phyloP scores from a whole-genome alignment of 1,140 invertebrate genomes.

The Pogonognathellus flavescens region DNA sequence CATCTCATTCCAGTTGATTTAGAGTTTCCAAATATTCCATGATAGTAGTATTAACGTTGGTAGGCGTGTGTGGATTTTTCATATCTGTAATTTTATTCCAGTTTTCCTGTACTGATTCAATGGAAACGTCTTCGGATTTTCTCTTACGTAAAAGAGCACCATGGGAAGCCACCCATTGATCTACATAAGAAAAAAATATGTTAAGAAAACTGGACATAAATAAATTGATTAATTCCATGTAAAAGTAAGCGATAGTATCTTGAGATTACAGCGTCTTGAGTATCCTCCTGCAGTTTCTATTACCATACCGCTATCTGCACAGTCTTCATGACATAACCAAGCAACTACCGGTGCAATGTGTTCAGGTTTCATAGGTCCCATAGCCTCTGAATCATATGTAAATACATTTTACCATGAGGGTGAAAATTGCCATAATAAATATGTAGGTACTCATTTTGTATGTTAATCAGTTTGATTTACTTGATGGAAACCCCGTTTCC shows the following conservation, averaged over 20 bases:
- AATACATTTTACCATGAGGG: no score
- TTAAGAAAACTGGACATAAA: not conserved
- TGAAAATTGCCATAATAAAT: no score
- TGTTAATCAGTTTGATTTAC: not conserved
- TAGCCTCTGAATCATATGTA: conserved; percentile 77
- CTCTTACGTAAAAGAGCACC: conserved; percentile 77
- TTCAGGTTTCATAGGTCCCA: conserved; percentile 84
- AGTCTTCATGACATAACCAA: conserved; percentile 92
- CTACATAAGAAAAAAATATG: conserved; percentile 67
- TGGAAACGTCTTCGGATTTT: conserved; percentile 75
- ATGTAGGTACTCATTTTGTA: not conserved
- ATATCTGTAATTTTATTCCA: conserved; percentile 92
- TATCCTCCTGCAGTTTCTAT: conserved; percentile 96
- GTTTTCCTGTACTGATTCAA: conserved; percentile 84
- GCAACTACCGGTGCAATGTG: conserved; percentile 94
- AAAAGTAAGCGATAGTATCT: not conserved
- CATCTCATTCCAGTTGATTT: not conserved
- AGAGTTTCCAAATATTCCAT: not conserved
- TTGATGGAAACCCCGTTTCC: conserved; percentile 70
- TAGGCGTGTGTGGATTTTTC: conserved; percentile 66
- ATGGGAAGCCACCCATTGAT: conserved; percentile 79
- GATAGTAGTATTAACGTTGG: not conserved
- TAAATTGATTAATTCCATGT: not conserved
- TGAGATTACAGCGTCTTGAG: conserved; percentile 83
- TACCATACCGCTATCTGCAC: conserved; percentile 85